Percentiles rank a stretch among this genome's conserved stretches.
These are phyloP conservation scores for Acestrorhynchus altus DNA, from an alignment of 2,797 vertebrate species.

Conservation along the genomic window DNA sequence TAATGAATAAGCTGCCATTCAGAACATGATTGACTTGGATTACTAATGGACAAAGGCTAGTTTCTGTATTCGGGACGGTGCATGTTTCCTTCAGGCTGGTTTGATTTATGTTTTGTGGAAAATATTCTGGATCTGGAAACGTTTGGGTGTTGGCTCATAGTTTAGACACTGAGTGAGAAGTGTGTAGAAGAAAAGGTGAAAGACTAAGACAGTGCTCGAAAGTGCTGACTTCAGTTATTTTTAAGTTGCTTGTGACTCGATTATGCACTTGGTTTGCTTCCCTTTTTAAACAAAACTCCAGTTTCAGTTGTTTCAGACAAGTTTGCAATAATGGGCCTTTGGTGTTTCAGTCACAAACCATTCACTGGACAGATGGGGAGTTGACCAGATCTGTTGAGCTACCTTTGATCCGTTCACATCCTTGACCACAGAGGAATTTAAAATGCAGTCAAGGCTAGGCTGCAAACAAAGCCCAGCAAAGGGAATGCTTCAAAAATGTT, in stretches of 20 bases:
- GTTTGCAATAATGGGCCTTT: background rate
- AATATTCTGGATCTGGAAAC: background rate
- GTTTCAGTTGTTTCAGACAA: slow-evolving; percentile 1
- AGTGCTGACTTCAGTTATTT: background rate
- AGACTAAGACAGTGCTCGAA: background rate
- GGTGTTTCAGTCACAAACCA: background rate
- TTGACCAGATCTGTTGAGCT: slow-evolving; percentile 7
- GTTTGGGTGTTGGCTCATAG: background rate
- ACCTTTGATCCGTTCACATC: slow-evolving; percentile 20
- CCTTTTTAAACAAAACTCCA: background rate
- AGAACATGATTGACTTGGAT: background rate
- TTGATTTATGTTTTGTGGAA: too few species aligned
- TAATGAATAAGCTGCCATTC: background rate
- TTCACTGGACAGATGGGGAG: background rate
- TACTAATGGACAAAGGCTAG: background rate
- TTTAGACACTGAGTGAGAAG: background rate
- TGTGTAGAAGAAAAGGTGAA: background rate
- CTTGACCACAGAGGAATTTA: slow-evolving; percentile 33
- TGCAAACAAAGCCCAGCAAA: background rate
- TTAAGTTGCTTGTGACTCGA: background rate
- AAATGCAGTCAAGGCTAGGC: slow-evolving; percentile 16
- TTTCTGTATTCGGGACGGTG: background rate
- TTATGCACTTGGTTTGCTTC: background rate
- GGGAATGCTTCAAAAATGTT: slow-evolving; percentile 2
- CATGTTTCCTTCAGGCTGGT: background rate